phyloP scores from a whole-genome alignment of 1,140 invertebrate species.

The Hyphantria cunea region DNA sequence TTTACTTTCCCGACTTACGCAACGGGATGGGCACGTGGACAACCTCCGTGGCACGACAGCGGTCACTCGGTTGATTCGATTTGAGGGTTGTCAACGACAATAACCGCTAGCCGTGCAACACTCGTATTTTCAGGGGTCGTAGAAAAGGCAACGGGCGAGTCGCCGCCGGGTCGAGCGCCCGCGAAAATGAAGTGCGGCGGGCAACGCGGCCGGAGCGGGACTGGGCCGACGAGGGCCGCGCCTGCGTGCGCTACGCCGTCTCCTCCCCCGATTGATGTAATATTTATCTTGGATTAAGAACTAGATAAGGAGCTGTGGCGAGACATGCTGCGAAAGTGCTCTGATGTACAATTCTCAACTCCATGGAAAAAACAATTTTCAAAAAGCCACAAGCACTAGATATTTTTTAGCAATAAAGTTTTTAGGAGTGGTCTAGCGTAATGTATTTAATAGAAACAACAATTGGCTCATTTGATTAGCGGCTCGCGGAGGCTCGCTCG shows the following conservation, averaged over 20 bases:
- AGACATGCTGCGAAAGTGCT: conserved; percentile 41
- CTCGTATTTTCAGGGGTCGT: conserved; percentile 46
- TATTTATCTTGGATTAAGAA: conserved; percentile 81
- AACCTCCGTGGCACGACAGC: conserved; percentile 31
- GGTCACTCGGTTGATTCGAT: conserved; percentile 24
- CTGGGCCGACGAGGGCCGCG: conserved; percentile 59
- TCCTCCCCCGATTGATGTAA: conserved; percentile 73
- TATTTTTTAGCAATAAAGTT: neutral
- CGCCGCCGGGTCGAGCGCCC: conserved; percentile 66
- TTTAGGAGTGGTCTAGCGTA: conserved; percentile 2
- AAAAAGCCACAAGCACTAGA: neutral
- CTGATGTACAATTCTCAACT: neutral
- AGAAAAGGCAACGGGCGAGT: conserved; percentile 57
- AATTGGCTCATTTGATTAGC: conserved; percentile 52
- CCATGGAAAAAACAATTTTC: conserved; percentile 6
- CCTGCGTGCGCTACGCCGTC: conserved; percentile 54
- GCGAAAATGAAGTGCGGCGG: conserved; percentile 64
- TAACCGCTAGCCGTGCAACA: conserved; percentile 19
- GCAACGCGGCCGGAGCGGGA: conserved; percentile 71
- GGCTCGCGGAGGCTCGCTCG: conserved; percentile 45
- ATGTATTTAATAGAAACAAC: conserved; percentile 24
- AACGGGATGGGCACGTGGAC: conserved; percentile 62
- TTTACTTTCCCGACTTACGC: conserved; percentile 64
- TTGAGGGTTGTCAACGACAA: conserved; percentile 27
- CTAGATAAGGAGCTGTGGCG: conserved; percentile 67